Base-by-base conservation (phyloP, 1,140 invertebrate species). In the Aradophagus sp. region DNA sequence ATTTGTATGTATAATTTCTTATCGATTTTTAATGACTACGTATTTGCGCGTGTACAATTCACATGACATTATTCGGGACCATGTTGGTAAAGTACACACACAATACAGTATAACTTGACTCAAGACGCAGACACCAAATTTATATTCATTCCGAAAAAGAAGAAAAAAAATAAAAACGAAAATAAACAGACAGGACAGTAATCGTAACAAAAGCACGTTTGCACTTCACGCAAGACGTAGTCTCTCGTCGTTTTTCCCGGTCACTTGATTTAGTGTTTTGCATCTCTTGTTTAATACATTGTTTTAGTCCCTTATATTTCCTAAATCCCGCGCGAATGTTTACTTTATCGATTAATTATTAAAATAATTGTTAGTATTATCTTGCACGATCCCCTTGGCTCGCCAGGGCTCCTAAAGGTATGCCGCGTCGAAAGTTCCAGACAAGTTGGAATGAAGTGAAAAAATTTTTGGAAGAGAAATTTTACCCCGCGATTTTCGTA, bases 291-390 rank as follows among this genome's bases (percentile, higher is more conserved):
- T 50, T 55, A 31, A 41, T 41, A 44, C 29, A 44, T 48, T 66
- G 39, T 63, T 32, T 66, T 39, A 53, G 13, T 48, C 48, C 39
- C 62, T 50, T 63, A 55, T 58, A 29, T 23, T 42, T 23, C 48
- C 55, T 59, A 58, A 62, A 61, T 61, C 58, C 42, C 75, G 52
- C 74, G 55, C 63, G 74, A 78, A 78, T 52, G 42, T 70, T 80
- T 75, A 76, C 65, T 66, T 74, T 77, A 45, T 74, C 74, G 65
- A 76, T 80, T 77, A 80, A 78, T 81, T 78, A 79, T 74, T 77
- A 75, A 79, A 78, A 81, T 76, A 82, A 81, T 81, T 71, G 80
- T 82, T 78, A 82, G 74, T 81, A 80, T 83, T 82, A 82, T 80
- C 74, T 80, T 73, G 72, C 78, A 80, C 76, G 70, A 80, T 82